These are phyloP conservation scores for Crambe crambe DNA, from an alignment of 37 sponge, comb jelly and placozoan species.

Conservation along the genomic window DNA sequence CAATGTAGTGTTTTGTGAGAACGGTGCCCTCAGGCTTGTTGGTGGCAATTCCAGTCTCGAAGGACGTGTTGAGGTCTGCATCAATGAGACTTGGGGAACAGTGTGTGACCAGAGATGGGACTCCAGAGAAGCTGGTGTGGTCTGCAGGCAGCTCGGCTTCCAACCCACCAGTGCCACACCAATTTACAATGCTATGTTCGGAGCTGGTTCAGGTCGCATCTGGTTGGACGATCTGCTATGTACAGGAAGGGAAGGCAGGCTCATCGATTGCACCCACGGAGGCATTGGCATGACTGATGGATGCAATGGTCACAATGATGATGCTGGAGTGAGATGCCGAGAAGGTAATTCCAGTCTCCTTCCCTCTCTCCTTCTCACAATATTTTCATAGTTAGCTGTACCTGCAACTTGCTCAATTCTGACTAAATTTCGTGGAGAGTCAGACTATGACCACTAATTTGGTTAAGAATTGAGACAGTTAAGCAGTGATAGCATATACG, in stretches of 20 bases:
- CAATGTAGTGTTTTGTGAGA: neutral
- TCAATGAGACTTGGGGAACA: slow-evolving; percentile 23
- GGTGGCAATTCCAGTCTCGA: neutral
- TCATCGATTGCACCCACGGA: slow-evolving; percentile 12
- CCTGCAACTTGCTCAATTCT: too few relatives aligned
- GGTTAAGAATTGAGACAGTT: too few relatives aligned
- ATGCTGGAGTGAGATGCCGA: slow-evolving; percentile 20
- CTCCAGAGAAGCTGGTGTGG: slow-evolving; percentile 2
- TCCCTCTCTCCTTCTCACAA: too few relatives aligned
- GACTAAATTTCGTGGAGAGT: too few relatives aligned
- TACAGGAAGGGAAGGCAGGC: neutral
- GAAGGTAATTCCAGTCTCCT: slow-evolving; percentile 2
- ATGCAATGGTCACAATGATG: slow-evolving; percentile 25
- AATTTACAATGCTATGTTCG: neutral
- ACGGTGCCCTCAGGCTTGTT: slow-evolving; percentile 8
- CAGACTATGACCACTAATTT: too few relatives aligned
- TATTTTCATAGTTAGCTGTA: too few relatives aligned
- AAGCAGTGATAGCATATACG: too few relatives aligned
- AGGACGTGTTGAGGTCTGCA: slow-evolving; percentile 24
- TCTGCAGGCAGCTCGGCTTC: slow-evolving; percentile 24
- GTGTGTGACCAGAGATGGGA: slow-evolving; percentile 31
- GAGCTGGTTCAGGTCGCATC: slow-evolving; percentile 4
- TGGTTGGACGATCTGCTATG: slow-evolving; percentile 10
- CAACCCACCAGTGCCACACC: neutral
- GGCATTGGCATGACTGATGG: neutral